phyloP scores from a whole-genome alignment of 2,797 vertebrate genomes.

The Miichthys miiuy region DNA sequence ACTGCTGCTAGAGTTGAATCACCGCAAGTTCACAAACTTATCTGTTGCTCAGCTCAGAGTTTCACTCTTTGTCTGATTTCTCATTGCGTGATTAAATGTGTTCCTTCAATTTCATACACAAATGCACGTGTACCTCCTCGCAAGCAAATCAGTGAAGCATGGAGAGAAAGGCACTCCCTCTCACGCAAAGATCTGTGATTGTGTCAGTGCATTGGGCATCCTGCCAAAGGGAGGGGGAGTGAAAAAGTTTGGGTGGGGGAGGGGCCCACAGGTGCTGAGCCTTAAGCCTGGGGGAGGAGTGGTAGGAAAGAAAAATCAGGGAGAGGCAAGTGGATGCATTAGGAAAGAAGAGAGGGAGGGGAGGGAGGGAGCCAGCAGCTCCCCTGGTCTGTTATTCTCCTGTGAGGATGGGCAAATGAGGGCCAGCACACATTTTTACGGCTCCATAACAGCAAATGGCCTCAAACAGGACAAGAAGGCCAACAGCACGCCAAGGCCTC shows the following conservation, averaged over 20 bases:
- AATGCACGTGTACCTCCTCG: constrained; percentile 22
- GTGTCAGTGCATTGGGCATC: constrained; percentile 74
- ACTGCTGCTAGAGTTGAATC: constrained; percentile 51
- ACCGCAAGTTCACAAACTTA: constrained; percentile 36
- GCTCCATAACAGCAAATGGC: constrained; percentile 52
- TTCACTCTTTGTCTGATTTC: constrained; percentile 15
- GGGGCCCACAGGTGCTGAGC: constrained; percentile 77
- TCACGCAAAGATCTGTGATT: constrained; percentile 77
- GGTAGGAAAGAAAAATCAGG: constrained; percentile 40
- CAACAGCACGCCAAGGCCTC: constrained; percentile 28
- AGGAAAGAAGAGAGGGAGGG: constrained; percentile 28
- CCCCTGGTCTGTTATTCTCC: constrained; percentile 46
- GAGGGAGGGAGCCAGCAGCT: constrained; percentile 27
- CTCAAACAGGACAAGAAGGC: constrained; percentile 44
- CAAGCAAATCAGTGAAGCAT: constrained; percentile 48
- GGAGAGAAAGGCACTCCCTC: constrained; percentile 61
- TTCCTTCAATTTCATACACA: constrained; percentile 36
- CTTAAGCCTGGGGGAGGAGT: constrained; percentile 70
- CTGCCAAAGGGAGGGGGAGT: constrained; percentile 71
- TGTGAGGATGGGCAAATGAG: constrained; percentile 48
- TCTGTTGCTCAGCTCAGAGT: constrained; percentile 31
- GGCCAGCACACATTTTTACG: constrained; percentile 54
- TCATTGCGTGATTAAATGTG: constrained; percentile 10
- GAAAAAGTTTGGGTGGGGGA: constrained; percentile 57
- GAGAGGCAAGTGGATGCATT: constrained; percentile 62